Evolutionary conservation across 2,797 vertebrate species (phyloP), one percentile per base, ranked within the genome.

Genomic region (Pipistrellus kuhlii): DNA sequence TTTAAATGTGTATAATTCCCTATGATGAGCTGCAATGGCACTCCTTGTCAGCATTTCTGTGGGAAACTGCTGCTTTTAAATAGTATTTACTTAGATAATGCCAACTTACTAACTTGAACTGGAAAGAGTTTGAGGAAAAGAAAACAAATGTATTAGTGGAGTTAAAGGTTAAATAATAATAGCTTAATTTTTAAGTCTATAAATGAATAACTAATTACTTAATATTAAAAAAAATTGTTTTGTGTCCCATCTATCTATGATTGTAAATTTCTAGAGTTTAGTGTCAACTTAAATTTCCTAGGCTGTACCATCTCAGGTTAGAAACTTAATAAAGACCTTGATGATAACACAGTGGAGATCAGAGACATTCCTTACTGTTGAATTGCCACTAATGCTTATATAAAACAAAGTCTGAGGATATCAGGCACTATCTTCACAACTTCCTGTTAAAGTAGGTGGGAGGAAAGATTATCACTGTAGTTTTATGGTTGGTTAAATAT

Each of bases 401-500:
- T 66, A 88, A 82, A 17, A 83, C 32, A 86, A 76, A 86, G 32
- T 83, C 27, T 76, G 21, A 81, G n/a, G 59, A 44, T 55, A 51
- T 1, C 35, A 84, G 48, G 57, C 41, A 25, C 25, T 20, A 13
- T 86, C 62, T 76, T 91, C 59, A 72, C 35, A 89, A 68, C 57
- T 69, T 94, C 69, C 30, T 81, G 83, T 91, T 94, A 95, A 89
- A 88, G 27, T 78, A 94, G 15, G 72, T 64, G 12, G 48, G 41
- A 71, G n/a, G 62, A 90, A 89, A 85, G 25, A 77, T 38, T 78
- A 85, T 85, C 51, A 77, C 44, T 41, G 76, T 20, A 84, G 12
- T 66, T 83, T 84, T 87, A 86, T 38, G 66, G n/a, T 41, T 77
- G 17, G 64, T 68, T 93, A 93, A 96, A 96, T 32, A 91, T 2